Percentiles rank a stretch among this genome's conserved stretches.
These are phyloP conservation scores for Epizoanthus fatuus DNA, from an alignment of 92 coral and sea anemone genomes.

Conservation along the genomic window DNA sequence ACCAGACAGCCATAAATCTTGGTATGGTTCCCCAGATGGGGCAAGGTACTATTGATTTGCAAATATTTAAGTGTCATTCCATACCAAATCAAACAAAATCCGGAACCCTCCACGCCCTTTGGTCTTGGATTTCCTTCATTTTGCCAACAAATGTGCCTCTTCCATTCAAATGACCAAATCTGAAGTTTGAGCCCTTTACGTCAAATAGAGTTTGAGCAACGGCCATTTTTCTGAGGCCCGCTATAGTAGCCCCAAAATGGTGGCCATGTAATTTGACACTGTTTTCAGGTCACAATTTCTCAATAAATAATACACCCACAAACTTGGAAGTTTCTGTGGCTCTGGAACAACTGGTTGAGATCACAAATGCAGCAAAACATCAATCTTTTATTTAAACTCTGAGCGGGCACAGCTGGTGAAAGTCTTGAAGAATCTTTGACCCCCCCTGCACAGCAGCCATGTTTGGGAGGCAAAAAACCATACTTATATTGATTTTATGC, in stretches of 20 bases:
- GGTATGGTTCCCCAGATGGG: too few species aligned
- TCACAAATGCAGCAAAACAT: constrained; percentile 39
- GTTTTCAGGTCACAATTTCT: constrained; percentile 37
- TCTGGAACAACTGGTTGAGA: constrained; percentile 37
- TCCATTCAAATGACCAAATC: too few species aligned
- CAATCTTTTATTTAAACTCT: constrained; percentile 28
- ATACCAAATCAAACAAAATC: constrained; percentile 39
- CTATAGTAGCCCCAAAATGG: constrained; percentile 20
- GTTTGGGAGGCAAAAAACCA: constrained; percentile 28
- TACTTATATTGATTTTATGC: constrained; percentile 6
- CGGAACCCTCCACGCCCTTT: constrained; percentile 12
- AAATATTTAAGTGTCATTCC: constrained; percentile 19
- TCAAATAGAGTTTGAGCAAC: constrained; percentile 2
- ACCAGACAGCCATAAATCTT: too few species aligned
- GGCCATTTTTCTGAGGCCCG: constrained; percentile 22
- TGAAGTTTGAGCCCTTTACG: constrained; percentile 1
- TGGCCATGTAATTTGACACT: too few species aligned
- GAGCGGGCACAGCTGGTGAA: constrained; percentile 6
- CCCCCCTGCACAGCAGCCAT: constrained; percentile 16
- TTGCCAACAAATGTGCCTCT: constrained; percentile 16
- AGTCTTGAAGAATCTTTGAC: neutral
- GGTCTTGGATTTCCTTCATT: constrained; percentile 11
- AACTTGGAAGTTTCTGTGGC: constrained; percentile 36
- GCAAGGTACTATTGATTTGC: too few species aligned
- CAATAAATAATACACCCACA: constrained; percentile 37